Evolutionary conservation across 2,797 vertebrate genomes (phyloP), one percentile per base, ranked within the genome.

Genomic region (Heliangelus exortis): DNA sequence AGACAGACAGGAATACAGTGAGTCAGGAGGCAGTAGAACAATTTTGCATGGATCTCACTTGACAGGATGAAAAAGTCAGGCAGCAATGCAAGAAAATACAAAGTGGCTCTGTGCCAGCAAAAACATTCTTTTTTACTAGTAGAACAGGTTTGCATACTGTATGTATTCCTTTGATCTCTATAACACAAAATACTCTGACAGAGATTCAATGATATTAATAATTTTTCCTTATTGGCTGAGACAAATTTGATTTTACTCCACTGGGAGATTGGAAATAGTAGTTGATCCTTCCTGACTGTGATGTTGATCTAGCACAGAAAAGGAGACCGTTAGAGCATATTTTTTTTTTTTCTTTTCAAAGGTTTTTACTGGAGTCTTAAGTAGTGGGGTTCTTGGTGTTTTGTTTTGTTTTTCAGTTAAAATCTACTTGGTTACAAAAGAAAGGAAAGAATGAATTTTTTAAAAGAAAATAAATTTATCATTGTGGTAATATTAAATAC

Each of bases 121-220:
- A 69, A 90, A 65, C 91, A 82, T 96, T 95, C 73, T 81, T 89
- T 94, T 93, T 93, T 21, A 71, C 89, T 84, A 33, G 95, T 74
- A 83, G 83, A 96, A 92, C 96, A 95, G 93, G 96, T 97, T 95
- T 96, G 87, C 53, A 50, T 87, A 65, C 55, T 75, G 69, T 72
- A 20, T 68, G 22, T 90, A 79, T 84, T 84, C 76, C 80, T 94
- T 95, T 96, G 92, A 91, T 92, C 90, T 90, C 1, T 86, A 61
- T 74, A 92, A 87, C 86, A 87, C 84, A 75, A 84, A 92, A 91
- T 93, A 86, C 31, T 95, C 92, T 93, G 93, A 95, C 87, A 93
- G 90, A 73, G 43, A 36, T 88, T 95, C 82, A 57, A 5, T 65
- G 80, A 55, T 90, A 89, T 80, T 91, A 76, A 93, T 96, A 22